A percentile compares a stretch with the other conserved stretches of the same genome.
Evolutionary conservation across 2,888 invertebrate species (phyloP).

Genomic region (Leptinotarsa haldemani): DNA sequence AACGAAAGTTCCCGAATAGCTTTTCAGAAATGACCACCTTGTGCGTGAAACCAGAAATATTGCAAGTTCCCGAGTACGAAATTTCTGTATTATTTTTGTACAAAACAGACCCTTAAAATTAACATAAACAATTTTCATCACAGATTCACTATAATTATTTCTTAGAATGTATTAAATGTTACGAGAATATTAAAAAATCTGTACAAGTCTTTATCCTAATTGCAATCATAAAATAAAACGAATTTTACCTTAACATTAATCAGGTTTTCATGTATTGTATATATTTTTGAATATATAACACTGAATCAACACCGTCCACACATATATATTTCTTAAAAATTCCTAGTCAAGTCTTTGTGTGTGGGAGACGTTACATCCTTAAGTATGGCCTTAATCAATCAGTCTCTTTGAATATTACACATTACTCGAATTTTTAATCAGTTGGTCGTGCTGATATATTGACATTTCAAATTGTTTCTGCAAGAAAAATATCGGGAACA

Average conservation of each 20-base stretch:
- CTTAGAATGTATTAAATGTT: conserved; percentile 50
- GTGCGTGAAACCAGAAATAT: conserved; percentile 22
- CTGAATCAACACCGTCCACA: conserved; percentile 43
- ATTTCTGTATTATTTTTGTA: conserved; percentile 18
- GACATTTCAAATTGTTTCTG: conserved; percentile 44
- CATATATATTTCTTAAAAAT: conserved; percentile 26
- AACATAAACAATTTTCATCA: conserved; percentile 54
- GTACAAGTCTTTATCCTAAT: conserved; percentile 55
- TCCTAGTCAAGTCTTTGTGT: conserved; percentile 34
- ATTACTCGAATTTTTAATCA: conserved; percentile 34
- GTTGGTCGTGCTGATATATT: conserved; percentile 36
- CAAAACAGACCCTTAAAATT: conserved; percentile 40
- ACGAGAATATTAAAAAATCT: conserved; percentile 59
- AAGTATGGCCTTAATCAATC: conserved; percentile 54
- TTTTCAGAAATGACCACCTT: neutral
- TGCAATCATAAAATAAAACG: conserved; percentile 49
- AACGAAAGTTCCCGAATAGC: neutral
- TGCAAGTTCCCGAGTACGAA: conserved; percentile 14
- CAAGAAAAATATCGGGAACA: conserved; percentile 30
- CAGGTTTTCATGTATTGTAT: conserved; percentile 40
- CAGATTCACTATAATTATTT: conserved; percentile 58
- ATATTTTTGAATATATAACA: conserved; percentile 30
- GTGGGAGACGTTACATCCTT: conserved; percentile 45
- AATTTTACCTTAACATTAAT: conserved; percentile 44
- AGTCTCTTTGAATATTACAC: conserved; percentile 43